These are phyloP conservation scores for Listronotus bonariensis DNA, from an alignment of 1,140 invertebrate species.

Conservation along the genomic window DNA sequence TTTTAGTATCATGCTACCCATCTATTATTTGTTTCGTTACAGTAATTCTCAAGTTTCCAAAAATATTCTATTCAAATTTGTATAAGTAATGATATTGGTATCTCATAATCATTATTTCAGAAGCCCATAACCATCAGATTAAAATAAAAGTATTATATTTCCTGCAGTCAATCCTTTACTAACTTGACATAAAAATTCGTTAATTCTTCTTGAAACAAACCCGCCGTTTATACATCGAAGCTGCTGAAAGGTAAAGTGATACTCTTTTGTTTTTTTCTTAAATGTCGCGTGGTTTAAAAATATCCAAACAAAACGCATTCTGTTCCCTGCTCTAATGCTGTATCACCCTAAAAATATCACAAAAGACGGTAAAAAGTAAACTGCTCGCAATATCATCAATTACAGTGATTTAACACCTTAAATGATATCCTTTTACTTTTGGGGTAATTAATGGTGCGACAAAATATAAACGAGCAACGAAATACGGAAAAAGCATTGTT, in stretches of 20 bases:
- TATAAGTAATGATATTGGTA: too few species aligned
- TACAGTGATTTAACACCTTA: conserved; percentile 49
- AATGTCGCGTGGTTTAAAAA: conserved; percentile 36
- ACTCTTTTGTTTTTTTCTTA: conserved; percentile 30
- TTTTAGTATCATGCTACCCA: too few species aligned
- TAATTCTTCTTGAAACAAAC: conserved; percentile 13
- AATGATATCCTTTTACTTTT: conserved; percentile 45
- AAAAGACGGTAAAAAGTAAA: conserved; percentile 41
- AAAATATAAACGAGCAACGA: conserved; percentile 46
- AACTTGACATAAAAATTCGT: conserved; percentile 11
- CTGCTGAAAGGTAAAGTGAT: conserved; percentile 36
- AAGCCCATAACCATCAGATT: too few species aligned
- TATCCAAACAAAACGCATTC: conserved; percentile 40
- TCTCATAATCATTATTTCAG: too few species aligned
- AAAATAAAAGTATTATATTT: background rate
- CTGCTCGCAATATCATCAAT: conserved; percentile 45
- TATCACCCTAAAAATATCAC: conserved; percentile 38
- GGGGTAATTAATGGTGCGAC: conserved; percentile 43
- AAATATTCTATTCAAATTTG: too few species aligned
- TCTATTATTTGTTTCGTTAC: too few species aligned
- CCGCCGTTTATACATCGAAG: conserved; percentile 12
- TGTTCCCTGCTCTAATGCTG: conserved; percentile 25
- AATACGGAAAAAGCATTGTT: conserved; percentile 34
- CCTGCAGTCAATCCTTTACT: conserved; percentile 4
- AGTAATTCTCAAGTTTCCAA: too few species aligned